phyloP scores from a whole-genome alignment of 2,888 invertebrate genomes.

The Parnassius orleans region DNA sequence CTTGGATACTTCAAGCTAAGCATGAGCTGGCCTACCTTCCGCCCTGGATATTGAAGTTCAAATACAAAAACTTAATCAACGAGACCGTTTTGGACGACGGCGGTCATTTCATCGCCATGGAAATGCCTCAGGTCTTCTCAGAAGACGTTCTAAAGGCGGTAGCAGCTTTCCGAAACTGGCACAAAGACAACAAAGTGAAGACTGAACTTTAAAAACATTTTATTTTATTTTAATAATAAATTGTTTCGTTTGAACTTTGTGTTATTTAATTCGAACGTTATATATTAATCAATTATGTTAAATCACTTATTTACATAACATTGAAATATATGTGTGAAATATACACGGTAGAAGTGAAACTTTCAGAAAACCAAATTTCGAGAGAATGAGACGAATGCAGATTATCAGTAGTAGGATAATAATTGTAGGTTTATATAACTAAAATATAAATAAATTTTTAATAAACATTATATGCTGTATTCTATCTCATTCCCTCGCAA shows the following conservation, averaged over 20 bases:
- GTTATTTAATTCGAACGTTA: no score
- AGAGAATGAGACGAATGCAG: no score
- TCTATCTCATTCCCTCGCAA: no score
- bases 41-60: constrained; percentile 78
- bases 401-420: no score
- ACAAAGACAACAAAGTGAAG: constrained; percentile 31
- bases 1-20: constrained; percentile 85
- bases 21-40: constrained; percentile 84
- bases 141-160: constrained; percentile 82
- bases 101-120: constrained; percentile 93
- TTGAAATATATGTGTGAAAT: no score
- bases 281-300: no score
- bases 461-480: no score
- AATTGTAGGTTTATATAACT: no score
- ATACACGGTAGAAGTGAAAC: no score
- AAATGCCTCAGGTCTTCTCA: constrained; percentile 85
- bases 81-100: constrained; percentile 83
- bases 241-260: not conserved
- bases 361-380: no score
- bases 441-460: no score
- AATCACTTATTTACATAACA: no score
- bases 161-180: constrained; percentile 47
- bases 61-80: constrained; percentile 84
- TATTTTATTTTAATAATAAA: constrained; percentile 14
- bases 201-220: constrained; percentile 30